A percentile compares a stretch with the other conserved stretches of the same genome.
Conservation (phyloP, 2,888 invertebrate genomes). For the Nephrocerus scutellatus region DNA sequence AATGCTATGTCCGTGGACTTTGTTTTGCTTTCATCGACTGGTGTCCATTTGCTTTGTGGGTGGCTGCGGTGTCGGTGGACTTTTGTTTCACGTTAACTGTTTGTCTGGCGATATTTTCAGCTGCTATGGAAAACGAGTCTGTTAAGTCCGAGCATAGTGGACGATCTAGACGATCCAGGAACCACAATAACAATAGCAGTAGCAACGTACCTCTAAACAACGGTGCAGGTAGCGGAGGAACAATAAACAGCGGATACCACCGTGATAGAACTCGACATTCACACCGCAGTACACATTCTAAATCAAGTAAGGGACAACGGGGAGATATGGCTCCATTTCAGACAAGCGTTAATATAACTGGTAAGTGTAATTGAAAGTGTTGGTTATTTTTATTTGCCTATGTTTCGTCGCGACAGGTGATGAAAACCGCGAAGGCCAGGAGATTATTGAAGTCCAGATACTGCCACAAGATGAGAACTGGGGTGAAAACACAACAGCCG, state of each 20-base stretch:
- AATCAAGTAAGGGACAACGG: conserved; percentile 52
- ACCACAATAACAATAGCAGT: conserved; percentile 47
- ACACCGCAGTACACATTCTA: conserved; percentile 54
- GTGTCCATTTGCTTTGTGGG: no score
- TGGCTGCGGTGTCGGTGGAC: no score
- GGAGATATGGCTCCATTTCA: conserved; percentile 77
- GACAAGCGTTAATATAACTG: conserved; percentile 70
- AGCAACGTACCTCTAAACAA: conserved; percentile 18
- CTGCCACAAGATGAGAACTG: conserved; percentile 95
- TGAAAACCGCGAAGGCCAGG: conserved; percentile 71
- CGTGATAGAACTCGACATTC: conserved; percentile 57
- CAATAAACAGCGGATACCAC: conserved; percentile 48
- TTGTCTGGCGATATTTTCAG: no score
- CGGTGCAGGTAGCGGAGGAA: conserved; percentile 45
- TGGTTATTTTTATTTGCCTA: background rate
- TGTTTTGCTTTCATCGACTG: no score
- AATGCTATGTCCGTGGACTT: no score
- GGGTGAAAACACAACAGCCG: conserved; percentile 97
- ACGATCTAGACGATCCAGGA: conserved; percentile 64
- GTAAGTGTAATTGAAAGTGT: conserved; percentile 40
- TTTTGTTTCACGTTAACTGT: no score
- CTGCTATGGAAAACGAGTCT: conserved; percentile 87
- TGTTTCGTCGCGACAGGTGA: conserved; percentile 49
- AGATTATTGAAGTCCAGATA: conserved; percentile 93
- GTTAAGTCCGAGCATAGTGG: conserved; percentile 87